phyloP scores from a whole-genome alignment of 2,113 vertebrate species.

The Psammodynastes pulverulentus region DNA sequence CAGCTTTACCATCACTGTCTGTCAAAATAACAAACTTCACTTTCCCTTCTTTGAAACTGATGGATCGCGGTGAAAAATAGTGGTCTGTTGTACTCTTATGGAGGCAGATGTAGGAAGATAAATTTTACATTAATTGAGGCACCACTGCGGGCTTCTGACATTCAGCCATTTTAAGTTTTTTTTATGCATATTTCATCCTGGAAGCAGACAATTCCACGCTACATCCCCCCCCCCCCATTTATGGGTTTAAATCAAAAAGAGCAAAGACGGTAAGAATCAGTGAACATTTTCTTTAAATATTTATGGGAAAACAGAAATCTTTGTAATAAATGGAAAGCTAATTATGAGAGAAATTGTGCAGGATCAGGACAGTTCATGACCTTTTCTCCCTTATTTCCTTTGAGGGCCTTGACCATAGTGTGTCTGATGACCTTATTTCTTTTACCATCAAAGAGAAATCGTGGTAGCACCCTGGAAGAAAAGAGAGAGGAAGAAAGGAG shows the following conservation, averaged over 20 bases:
- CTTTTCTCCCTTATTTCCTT: not conserved
- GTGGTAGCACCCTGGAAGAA: not conserved
- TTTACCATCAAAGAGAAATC: not conserved
- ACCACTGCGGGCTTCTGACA: constrained; percentile 68
- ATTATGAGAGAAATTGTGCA: not conserved
- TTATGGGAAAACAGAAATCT: not conserved
- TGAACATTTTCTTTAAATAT: constrained; percentile 20
- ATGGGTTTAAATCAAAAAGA: constrained; percentile 60
- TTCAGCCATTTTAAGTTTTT: constrained; percentile 70
- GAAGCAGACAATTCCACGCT: constrained; percentile 49
- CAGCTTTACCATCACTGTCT: constrained; percentile 48
- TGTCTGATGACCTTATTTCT: not conserved
- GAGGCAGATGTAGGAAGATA: constrained; percentile 60
- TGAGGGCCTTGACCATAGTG: not conserved
- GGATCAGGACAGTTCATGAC: not conserved
- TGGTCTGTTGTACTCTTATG: constrained; percentile 65
- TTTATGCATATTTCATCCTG: constrained; percentile 61
- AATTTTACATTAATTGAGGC: constrained; percentile 76
- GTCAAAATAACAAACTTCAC: constrained; percentile 62
- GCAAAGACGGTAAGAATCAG: constrained; percentile 47
- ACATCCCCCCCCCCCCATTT: too few relatives aligned
- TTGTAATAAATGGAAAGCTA: not conserved
- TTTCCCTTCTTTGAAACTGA: constrained; percentile 59
- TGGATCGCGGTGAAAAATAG: constrained; percentile 66
- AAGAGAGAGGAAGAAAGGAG: not conserved